A percentile compares a stretch with the other conserved stretches of the same genome.
phyloP scores from a whole-genome alignment of 1,140 invertebrate genomes.

The Tribolium castaneum region DNA sequence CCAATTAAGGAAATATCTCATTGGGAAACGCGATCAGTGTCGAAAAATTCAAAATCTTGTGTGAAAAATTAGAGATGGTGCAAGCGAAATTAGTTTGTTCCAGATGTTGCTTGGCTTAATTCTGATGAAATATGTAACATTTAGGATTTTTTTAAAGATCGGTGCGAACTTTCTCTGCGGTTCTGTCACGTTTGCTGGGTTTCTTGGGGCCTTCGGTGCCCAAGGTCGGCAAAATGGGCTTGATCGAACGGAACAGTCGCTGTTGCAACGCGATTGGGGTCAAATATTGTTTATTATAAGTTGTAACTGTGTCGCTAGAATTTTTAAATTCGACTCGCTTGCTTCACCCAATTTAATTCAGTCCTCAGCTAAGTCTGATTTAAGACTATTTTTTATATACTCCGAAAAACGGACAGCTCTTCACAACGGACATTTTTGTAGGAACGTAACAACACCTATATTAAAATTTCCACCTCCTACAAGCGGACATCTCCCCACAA shows the following conservation, averaged over 20 bases:
- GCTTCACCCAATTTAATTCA: too few species aligned
- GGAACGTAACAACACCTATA: too few species aligned
- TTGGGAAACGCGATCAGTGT: not conserved
- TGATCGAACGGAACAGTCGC: not conserved
- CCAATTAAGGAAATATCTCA: not conserved
- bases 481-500: too few species aligned
- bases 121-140: conserved; percentile 20
- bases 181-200: not conserved
- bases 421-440: too few species aligned
- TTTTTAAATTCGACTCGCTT: not conserved
- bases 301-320: too few species aligned
- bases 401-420: too few species aligned
- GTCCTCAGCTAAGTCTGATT: too few species aligned
- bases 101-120: not conserved
- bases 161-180: not conserved
- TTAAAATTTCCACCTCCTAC: too few species aligned
- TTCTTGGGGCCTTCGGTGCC: not conserved
- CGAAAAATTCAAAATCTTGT: not conserved
- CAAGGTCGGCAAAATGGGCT: not conserved
- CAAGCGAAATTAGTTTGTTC: conserved; percentile 4
- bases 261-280: not conserved
- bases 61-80: conserved; percentile 10
- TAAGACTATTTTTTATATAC: too few species aligned
- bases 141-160: not conserved
- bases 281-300: not conserved